Base-by-base conservation (phyloP, 2,113 vertebrate species). In the Regulus satrapa region DNA sequence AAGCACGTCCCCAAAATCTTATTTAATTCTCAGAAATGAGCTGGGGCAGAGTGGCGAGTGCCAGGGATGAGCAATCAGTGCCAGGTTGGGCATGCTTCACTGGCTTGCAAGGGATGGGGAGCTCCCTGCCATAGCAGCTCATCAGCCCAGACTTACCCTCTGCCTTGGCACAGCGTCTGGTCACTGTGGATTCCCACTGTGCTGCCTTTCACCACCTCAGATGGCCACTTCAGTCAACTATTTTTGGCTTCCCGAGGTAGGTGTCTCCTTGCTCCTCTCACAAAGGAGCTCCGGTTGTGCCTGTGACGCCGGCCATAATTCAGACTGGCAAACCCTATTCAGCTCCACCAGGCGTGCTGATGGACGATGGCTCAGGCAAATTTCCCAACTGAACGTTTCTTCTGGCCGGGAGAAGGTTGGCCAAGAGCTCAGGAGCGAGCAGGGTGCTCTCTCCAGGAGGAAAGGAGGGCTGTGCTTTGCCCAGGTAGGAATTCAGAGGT, bases 51-150 rank as follows among this genome's bases (percentile, higher is more conserved):
- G 74, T 24, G 56, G 26, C 9, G 38, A 85, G 85, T 56, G 85
- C 90, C 85, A 96, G 90, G 52, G 86, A 89, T 82, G 94, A 94
- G 82, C 46, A 88, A 93, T 72, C 88, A 54, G 85, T 69, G 90
- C 92, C 92, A 90, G 85, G 64, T 82, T 89, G 92, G 28, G 23
- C 49, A 82, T 7, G 78, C 85, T 92, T 79, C 92, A 64, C 19
- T 87, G 56, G 31, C 38, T 59, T 72, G 45, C 66, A 45, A 52
- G 88, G 86, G 74, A 29, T 40, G 56, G 81, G 85, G 59, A 64
- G 66, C 81, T 94, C 85, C 40, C 34, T 16, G 48, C 85, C 72
- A 68, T 0, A 81, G 77, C 73, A 64, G 74, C 61, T 92, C 66
- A 8, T 72, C 90, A 85, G 85, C 78, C 79, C 78, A 83, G 90